Percentiles rank a stretch among this genome's conserved stretches.
Conservation (phyloP, 2,888 invertebrate species). For the Siphonodentalium dalli region DNA sequence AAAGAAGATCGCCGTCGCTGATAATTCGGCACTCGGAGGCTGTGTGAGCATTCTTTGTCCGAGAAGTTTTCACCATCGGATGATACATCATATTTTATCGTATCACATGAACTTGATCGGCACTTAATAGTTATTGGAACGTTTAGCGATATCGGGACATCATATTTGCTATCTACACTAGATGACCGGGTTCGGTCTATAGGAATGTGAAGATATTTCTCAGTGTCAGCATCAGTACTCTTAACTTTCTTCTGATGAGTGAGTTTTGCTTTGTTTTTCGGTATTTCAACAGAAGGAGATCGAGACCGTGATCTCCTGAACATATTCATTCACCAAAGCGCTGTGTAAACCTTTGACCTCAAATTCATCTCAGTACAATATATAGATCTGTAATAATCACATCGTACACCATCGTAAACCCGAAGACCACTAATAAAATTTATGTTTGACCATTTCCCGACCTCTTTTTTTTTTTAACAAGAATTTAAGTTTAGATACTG, state of each 20-base stretch:
- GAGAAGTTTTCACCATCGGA: conserved; percentile 48
- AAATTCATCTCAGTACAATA: too few relatives aligned
- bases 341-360: too few relatives aligned
- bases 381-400: too few relatives aligned
- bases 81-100: too few relatives aligned
- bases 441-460: too few relatives aligned
- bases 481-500: too few relatives aligned
- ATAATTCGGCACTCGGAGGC: conserved; percentile 33
- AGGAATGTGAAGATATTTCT: conserved; percentile 42
- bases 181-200: conserved; percentile 45
- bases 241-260: conserved; percentile 40
- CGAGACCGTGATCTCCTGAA: conserved; percentile 46
- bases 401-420: too few relatives aligned
- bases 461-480: too few relatives aligned
- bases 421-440: too few relatives aligned
- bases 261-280: conserved; percentile 50
- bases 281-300: conserved; percentile 53
- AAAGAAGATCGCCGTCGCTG: conserved; percentile 44
- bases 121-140: too few relatives aligned
- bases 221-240: conserved; percentile 27
- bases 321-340: conserved; percentile 48
- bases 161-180: conserved; percentile 54
- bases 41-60: conserved; percentile 34
- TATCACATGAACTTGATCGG: too few relatives aligned
- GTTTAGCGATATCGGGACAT: too few relatives aligned